phyloP scores from a whole-genome alignment of 1,140 invertebrate genomes.

The Caerostris darwini region DNA sequence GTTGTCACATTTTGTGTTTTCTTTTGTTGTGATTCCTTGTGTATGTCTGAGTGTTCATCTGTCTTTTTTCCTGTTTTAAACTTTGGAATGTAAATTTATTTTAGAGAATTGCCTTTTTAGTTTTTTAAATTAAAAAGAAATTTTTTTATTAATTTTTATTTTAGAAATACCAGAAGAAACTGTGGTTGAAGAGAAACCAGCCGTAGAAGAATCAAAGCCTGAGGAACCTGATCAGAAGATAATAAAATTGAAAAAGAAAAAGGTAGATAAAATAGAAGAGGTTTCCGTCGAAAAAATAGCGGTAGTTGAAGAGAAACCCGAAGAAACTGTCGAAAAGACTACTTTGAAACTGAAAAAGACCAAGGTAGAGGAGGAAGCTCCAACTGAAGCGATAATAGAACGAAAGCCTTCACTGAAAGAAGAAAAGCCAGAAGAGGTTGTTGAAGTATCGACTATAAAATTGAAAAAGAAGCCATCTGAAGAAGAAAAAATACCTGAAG shows the following conservation, averaged over 20 bases:
- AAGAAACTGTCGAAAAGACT: slow-evolving; percentile 53
- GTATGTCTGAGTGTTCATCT: neutral
- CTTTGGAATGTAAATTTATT: no score
- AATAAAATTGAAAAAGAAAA: slow-evolving; percentile 61
- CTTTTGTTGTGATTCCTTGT: neutral
- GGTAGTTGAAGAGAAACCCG: slow-evolving; percentile 66
- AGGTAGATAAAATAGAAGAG: slow-evolving; percentile 44
- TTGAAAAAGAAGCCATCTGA: slow-evolving; percentile 46
- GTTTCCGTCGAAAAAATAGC: neutral
- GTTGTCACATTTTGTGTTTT: neutral
- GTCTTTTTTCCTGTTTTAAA: neutral
- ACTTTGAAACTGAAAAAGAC: slow-evolving; percentile 43
- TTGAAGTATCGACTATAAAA: slow-evolving; percentile 56
- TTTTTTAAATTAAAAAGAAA: no score
- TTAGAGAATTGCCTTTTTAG: no score
- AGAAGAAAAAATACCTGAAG: slow-evolving; percentile 32
- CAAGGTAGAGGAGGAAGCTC: slow-evolving; percentile 3
- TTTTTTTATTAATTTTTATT: neutral
- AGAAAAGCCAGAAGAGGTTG: slow-evolving; percentile 67
- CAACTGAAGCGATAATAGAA: slow-evolving; percentile 30
- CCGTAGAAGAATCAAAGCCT: neutral
- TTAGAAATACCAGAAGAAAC: slow-evolving; percentile 44
- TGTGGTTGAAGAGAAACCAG: slow-evolving; percentile 35
- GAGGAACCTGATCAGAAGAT: slow-evolving; percentile 30
- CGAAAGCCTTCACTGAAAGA: slow-evolving; percentile 55